Percentiles rank a stretch among this genome's conserved stretches.
Evolutionary conservation across 2,888 invertebrate species (phyloP).

Genomic region (Chymomyza caudatula): DNA sequence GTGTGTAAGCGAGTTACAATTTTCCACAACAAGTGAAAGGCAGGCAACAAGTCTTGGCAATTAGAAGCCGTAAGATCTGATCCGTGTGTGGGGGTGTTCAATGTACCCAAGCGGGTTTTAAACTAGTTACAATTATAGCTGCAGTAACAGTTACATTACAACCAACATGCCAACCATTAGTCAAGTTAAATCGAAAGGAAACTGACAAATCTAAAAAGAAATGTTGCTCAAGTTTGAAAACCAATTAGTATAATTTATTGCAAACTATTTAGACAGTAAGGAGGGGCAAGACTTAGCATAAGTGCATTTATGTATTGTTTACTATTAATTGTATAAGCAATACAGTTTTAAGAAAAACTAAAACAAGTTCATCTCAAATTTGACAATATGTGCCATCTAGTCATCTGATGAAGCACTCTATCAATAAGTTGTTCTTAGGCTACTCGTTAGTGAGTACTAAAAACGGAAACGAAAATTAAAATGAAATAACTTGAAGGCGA

Average conservation of each 20-base stretch:
- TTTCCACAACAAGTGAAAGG: constrained; percentile 1
- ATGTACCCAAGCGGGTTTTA: not conserved
- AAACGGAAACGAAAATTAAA: no score
- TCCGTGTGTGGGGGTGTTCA: not conserved
- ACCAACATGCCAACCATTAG: not conserved
- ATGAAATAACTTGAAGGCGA: no score
- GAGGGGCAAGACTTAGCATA: not conserved
- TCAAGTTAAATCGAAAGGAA: not conserved
- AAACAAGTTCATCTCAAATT: no score
- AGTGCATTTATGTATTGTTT: no score
- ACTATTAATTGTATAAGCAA: no score
- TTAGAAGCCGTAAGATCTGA: not conserved
- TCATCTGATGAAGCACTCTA: no score
- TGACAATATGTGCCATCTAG: no score
- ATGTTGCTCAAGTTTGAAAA: not conserved
- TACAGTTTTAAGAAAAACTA: no score
- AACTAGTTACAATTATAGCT: not conserved
- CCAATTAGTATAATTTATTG: no score
- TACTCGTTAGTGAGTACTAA: no score
- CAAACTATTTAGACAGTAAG: no score
- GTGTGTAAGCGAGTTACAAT: not conserved
- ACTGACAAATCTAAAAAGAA: not conserved
- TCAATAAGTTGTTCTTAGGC: no score
- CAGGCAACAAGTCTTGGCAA: constrained; percentile 1
- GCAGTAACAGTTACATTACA: not conserved